Percentiles rank a stretch among this genome's conserved stretches.
These are phyloP conservation scores for Choloepus hoffmanni DNA, from an alignment of 2,113 vertebrate genomes.

Conservation along the genomic window DNA sequence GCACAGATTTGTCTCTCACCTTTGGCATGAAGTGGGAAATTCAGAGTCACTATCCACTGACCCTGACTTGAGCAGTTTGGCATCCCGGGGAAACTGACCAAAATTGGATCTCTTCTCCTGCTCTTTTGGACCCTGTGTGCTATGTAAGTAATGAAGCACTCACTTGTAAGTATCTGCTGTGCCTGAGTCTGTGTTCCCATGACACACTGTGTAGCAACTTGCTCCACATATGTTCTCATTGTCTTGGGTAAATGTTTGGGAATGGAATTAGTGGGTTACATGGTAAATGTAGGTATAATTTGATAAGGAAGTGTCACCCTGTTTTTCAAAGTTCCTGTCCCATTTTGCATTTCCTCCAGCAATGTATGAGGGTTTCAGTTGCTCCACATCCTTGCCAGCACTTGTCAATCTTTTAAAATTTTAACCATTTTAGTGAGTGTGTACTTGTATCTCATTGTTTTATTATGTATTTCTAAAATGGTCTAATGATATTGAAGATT, in stretches of 20 bases:
- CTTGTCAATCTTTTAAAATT: neutral
- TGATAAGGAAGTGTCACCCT: neutral
- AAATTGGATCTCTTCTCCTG: too few relatives aligned
- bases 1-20: too few relatives aligned
- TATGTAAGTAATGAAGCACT: too few relatives aligned
- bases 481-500: neutral
- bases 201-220: too few relatives aligned
- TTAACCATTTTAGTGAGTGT: neutral
- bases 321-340: neutral
- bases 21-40: too few relatives aligned
- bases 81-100: too few relatives aligned
- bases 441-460: neutral
- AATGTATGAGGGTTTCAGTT: neutral
- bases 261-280: neutral
- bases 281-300: neutral
- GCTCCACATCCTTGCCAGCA: neutral
- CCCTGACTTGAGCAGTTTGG: too few relatives aligned
- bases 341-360: neutral
- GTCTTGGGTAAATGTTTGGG: neutral
- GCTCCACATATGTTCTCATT: neutral
- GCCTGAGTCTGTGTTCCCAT: too few relatives aligned
- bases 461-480: neutral
- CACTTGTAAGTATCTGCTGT: too few relatives aligned
- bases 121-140: too few relatives aligned
- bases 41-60: too few relatives aligned